Evolutionary conservation across 1,140 invertebrate genomes (phyloP).

Genomic region (Arion vulgaris): DNA sequence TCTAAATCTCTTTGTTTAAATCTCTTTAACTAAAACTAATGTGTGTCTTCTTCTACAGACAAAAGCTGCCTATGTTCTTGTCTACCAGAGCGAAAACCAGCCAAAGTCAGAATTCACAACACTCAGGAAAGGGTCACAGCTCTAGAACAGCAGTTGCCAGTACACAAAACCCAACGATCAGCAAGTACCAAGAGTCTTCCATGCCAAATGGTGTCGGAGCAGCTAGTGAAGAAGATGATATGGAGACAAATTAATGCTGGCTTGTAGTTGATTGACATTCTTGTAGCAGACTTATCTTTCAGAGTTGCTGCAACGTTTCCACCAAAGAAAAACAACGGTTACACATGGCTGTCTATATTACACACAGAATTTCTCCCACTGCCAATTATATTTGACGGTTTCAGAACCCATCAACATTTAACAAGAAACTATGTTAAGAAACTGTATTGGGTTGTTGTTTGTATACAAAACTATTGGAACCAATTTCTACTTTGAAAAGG

Average conservation of each 20-base stretch:
- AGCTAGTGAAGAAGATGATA: constrained; percentile 43
- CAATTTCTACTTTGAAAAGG: no score
- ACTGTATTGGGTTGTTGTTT: no score
- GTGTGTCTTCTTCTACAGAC: constrained; percentile 68
- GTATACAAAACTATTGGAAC: no score
- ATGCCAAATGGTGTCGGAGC: constrained; percentile 33
- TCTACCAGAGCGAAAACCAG: constrained; percentile 68
- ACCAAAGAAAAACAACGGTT: not conserved
- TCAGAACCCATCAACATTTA: no score
- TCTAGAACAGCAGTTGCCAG: not conserved
- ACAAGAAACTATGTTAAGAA: no score
- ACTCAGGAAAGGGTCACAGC: constrained; percentile 44
- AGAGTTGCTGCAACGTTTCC: not conserved
- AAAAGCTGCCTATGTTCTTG: constrained; percentile 75
- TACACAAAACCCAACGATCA: not conserved
- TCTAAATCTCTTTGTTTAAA: no score
- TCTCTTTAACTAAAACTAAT: no score
- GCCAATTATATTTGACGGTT: no score
- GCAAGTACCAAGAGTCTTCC: not conserved
- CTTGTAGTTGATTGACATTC: not conserved
- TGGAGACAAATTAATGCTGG: constrained; percentile 44
- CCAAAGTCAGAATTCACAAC: not conserved
- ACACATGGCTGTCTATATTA: not conserved
- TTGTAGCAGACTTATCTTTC: not conserved
- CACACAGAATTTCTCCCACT: no score